Percentiles rank a stretch among this genome's conserved stretches.
These are phyloP conservation scores for Acanthurus leucopareius DNA, from an alignment of 2,797 vertebrate species.

Conservation along the genomic window DNA sequence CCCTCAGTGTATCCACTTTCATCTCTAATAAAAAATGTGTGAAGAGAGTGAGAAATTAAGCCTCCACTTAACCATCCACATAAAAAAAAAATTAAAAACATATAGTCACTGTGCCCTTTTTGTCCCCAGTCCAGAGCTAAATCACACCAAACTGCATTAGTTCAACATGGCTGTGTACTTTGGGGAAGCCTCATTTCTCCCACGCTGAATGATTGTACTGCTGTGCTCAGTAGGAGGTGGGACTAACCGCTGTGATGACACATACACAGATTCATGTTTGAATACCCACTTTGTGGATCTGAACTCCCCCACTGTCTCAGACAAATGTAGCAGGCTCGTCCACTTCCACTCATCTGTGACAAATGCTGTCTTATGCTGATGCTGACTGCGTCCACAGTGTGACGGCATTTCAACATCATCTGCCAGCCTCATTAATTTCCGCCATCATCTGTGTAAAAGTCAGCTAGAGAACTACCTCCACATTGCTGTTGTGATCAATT, in stretches of 20 bases:
- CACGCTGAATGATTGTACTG: slow-evolving; percentile 58
- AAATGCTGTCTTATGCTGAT: slow-evolving; percentile 39
- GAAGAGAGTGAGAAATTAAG: slow-evolving; percentile 18
- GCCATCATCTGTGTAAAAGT: slow-evolving; percentile 8
- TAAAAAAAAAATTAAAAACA: neutral
- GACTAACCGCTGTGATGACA: slow-evolving; percentile 78
- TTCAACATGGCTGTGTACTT: slow-evolving; percentile 43
- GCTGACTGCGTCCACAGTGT: slow-evolving; percentile 3
- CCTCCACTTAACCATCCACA: neutral
- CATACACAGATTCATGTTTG: slow-evolving; percentile 66
- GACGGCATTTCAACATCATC: slow-evolving; percentile 22
- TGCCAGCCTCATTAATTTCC: neutral
- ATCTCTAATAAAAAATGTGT: slow-evolving; percentile 36
- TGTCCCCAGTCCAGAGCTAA: slow-evolving; percentile 20
- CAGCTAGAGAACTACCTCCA: neutral
- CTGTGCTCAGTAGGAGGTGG: slow-evolving; percentile 75
- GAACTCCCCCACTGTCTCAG: slow-evolving; percentile 53
- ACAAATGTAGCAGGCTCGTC: slow-evolving; percentile 59
- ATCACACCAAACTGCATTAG: slow-evolving; percentile 50
- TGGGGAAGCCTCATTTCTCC: slow-evolving; percentile 78
- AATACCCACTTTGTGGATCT: slow-evolving; percentile 58
- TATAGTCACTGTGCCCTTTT: slow-evolving; percentile 8
- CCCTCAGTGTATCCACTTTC: slow-evolving; percentile 4
- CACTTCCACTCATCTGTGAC: slow-evolving; percentile 45
- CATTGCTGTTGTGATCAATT: slow-evolving; percentile 23